A percentile compares a stretch with the other conserved stretches of the same genome.
Conservation (phyloP, 2,797 vertebrate genomes). For the Hyperoplus immaculatus region DNA sequence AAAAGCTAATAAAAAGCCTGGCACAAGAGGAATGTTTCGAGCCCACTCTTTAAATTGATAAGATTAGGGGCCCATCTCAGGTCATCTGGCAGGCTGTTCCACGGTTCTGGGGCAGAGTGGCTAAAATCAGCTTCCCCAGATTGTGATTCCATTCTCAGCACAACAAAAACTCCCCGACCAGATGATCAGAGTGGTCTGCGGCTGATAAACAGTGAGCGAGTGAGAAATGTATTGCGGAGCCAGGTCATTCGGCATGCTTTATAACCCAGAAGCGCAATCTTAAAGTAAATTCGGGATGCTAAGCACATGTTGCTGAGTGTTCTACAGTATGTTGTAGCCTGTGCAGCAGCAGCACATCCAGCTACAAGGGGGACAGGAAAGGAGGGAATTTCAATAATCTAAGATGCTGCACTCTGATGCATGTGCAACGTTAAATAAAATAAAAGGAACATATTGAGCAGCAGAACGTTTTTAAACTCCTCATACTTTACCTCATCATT, state of each 20-base stretch:
- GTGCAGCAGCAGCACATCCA: not conserved
- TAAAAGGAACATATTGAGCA: slow-evolving; percentile 7
- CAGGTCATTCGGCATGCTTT: slow-evolving; percentile 51
- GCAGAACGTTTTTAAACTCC: slow-evolving; percentile 30
- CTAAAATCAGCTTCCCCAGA: slow-evolving; percentile 64
- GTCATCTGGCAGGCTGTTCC: slow-evolving; percentile 68
- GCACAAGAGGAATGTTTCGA: slow-evolving; percentile 65
- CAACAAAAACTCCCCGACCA: slow-evolving; percentile 29
- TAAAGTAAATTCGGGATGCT: slow-evolving; percentile 49
- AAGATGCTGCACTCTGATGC: not conserved
- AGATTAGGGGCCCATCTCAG: slow-evolving; percentile 69
- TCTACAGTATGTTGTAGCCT: not conserved
- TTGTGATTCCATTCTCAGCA: slow-evolving; percentile 65
- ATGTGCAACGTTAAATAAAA: not conserved
- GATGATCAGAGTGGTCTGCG: slow-evolving; percentile 56
- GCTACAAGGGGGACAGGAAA: not conserved
- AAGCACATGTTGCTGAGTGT: too few relatives aligned
- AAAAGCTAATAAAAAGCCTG: slow-evolving; percentile 72
- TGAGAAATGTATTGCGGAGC: slow-evolving; percentile 43
- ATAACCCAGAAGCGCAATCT: slow-evolving; percentile 47
- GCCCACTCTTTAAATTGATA: slow-evolving; percentile 71
- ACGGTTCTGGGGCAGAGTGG: slow-evolving; percentile 46
- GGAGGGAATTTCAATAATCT: slow-evolving; percentile 11
- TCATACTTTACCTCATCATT: slow-evolving; percentile 22
- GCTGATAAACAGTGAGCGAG: slow-evolving; percentile 62